These are phyloP conservation scores for Lepidochitona cinerea DNA, from an alignment of 2,888 invertebrate genomes.

Conservation along the genomic window DNA sequence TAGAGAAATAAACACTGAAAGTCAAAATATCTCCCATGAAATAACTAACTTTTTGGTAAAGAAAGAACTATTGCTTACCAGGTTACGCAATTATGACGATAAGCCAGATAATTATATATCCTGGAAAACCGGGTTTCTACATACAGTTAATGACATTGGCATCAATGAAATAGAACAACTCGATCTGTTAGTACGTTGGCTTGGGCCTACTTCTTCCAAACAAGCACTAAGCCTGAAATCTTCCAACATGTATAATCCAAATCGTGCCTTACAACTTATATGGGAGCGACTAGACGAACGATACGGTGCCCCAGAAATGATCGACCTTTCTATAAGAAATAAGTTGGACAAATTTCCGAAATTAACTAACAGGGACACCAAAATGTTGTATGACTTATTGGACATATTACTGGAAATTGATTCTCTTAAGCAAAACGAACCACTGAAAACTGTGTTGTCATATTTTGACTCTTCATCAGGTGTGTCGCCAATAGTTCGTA, in stretches of 20 bases:
- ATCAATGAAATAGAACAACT: conserved; percentile 24
- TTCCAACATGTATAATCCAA: conserved; percentile 13
- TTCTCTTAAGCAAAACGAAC: conserved; percentile 18
- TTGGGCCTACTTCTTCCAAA: conserved; percentile 23
- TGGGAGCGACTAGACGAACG: conserved; percentile 23
- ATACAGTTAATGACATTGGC: conserved; percentile 17
- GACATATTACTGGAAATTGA: conserved; percentile 27
- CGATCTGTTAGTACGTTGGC: conserved; percentile 25
- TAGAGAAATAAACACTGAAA: no score
- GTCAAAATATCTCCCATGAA: no score
- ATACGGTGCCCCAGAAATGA: conserved; percentile 18
- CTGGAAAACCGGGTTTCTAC: conserved; percentile 28
- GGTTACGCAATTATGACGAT: conserved; percentile 28
- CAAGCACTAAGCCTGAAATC: conserved; percentile 17
- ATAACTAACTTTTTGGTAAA: conserved; percentile 18
- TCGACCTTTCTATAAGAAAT: conserved; percentile 12
- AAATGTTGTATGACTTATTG: conserved; percentile 22
- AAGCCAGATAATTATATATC: conserved; percentile 22
- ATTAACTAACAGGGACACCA: conserved; percentile 14
- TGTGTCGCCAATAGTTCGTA: conserved; percentile 19
- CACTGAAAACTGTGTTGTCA: conserved; percentile 11
- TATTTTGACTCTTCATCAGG: conserved; percentile 29
- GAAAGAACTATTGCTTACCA: conserved; percentile 21
- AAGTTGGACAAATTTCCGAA: conserved; percentile 20
- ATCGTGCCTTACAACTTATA: conserved; percentile 9